phyloP scores from a whole-genome alignment of 2,797 vertebrate genomes.

The Allenopithecus nigroviridis region DNA sequence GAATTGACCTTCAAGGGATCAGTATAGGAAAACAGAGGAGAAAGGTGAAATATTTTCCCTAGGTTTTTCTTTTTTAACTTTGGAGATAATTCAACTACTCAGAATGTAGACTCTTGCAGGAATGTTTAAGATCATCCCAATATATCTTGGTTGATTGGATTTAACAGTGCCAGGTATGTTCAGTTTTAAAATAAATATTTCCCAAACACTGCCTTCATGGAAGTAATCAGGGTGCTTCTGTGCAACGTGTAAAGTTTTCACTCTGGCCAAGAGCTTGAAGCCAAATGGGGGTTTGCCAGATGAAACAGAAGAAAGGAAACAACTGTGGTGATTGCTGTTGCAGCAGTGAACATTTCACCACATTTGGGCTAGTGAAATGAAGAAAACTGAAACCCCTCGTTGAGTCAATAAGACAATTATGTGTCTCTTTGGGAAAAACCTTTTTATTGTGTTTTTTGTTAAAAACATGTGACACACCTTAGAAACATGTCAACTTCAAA shows the following conservation, averaged over 20 bases:
- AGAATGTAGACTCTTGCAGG: conserved; percentile 22
- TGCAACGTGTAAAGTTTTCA: conserved; percentile 63
- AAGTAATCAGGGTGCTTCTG: conserved; percentile 49
- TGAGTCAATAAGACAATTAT: conserved; percentile 64
- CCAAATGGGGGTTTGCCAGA: conserved; percentile 81
- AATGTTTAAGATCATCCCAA: neutral
- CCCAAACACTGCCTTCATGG: conserved; percentile 45
- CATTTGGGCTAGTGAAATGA: conserved; percentile 72
- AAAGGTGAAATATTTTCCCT: neutral
- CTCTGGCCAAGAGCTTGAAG: conserved; percentile 78
- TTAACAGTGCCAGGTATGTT: conserved; percentile 40
- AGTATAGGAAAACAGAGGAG: neutral
- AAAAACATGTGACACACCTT: conserved; percentile 42
- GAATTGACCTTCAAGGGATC: conserved; percentile 35
- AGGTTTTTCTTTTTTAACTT: conserved; percentile 14
- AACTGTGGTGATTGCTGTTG: conserved; percentile 74
- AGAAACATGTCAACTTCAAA: conserved; percentile 6
- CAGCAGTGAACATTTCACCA: conserved; percentile 71
- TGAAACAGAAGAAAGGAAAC: conserved; percentile 78
- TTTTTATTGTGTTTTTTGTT: conserved; percentile 64
- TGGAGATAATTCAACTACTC: conserved; percentile 14
- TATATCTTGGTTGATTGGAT: conserved; percentile 12
- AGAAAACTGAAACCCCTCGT: conserved; percentile 64
- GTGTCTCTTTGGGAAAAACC: conserved; percentile 44
- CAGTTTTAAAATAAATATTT: conserved; percentile 61